Evolutionary conservation across 2,888 invertebrate species (phyloP), one percentile per base, ranked within the genome.

Genomic region (Synanthedon myopaeformis): DNA sequence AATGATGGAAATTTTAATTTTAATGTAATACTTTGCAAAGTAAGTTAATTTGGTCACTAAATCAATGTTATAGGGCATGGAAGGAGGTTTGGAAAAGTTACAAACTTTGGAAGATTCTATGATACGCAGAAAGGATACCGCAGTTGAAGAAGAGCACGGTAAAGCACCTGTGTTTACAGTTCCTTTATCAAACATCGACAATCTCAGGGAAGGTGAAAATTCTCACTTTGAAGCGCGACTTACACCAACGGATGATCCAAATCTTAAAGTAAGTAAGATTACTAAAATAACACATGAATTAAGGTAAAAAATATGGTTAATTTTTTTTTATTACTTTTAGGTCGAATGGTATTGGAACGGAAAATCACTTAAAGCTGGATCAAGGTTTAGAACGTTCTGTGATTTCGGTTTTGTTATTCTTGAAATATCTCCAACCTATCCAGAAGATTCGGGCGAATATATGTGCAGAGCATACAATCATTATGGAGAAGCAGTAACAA

Each of bases 331-430:
- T 49, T 55, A 60, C 35, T 75, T 73, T 58, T 61, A 91, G 91
- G 93, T 96, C 59, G 96, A 97, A 88, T 97, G 97, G 97, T 96
- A 93, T 89, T 96, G 95, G 94, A 96, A 97, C 74, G 96, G 96
- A 57, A 95, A 96, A 80, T 93, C 96, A 52, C 83, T 96, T 55
- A 93, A 92, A 79, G 93, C 95, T 51, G 97, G 97, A 55, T 96
- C 97, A 10, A 91, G 97, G 63, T 97, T 97, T 89, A 94, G 98
- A 61, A 97, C 98, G 41, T 96, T 97, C 92, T 96, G 97, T 72
- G 98, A 99, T 85, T 98, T 99, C 80, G 98, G 99, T 55, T 98
- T 97, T 74, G 98, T 97, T 35, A 97, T 98, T 62, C 89, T 99
- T 61, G 98, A 99, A 89, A 98, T 99, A 66, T 95, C 97, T 8